phyloP scores from a whole-genome alignment of 1,140 invertebrate genomes.

The Listronotus bonariensis region DNA sequence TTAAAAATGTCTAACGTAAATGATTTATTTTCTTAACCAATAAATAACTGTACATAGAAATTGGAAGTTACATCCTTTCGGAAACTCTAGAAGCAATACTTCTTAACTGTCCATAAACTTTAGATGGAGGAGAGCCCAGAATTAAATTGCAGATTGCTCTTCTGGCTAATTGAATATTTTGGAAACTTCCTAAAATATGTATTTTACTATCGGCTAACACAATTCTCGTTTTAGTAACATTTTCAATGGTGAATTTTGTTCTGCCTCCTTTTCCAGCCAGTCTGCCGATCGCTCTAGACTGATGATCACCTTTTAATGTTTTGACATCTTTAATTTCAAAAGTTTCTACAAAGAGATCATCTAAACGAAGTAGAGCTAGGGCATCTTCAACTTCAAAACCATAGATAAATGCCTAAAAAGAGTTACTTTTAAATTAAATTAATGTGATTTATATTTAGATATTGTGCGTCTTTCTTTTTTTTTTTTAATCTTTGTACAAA shows the following conservation, averaged over 20 bases:
- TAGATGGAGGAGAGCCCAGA: slow-evolving; percentile 92
- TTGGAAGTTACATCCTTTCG: slow-evolving; percentile 74
- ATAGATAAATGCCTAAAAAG: slow-evolving; percentile 81
- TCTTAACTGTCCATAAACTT: slow-evolving; percentile 93
- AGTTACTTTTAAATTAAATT: too few species aligned
- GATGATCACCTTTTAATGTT: slow-evolving; percentile 92
- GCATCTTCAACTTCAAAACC: slow-evolving; percentile 99
- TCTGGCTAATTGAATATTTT: slow-evolving; percentile 95
- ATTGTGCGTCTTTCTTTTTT: too few species aligned
- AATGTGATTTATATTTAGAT: slow-evolving; percentile 1
- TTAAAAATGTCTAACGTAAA: background rate
- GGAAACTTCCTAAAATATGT: slow-evolving; percentile 96
- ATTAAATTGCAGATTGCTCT: slow-evolving; percentile 98
- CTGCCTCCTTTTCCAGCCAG: slow-evolving; percentile 96
- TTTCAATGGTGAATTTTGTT: slow-evolving; percentile 99
- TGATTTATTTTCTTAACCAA: background rate
- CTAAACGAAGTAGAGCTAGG: slow-evolving; percentile 89
- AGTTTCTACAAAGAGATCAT: slow-evolving; percentile 96
- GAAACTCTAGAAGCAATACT: slow-evolving; percentile 80
- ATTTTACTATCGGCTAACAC: slow-evolving; percentile 96
- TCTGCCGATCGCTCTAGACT: slow-evolving; percentile 93
- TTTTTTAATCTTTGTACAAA: too few species aligned
- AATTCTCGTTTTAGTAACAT: slow-evolving; percentile 98
- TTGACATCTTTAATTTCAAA: slow-evolving; percentile 99
- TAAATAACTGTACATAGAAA: slow-evolving; percentile 3